A percentile compares a stretch with the other conserved stretches of the same genome.
Evolutionary conservation across 2,888 invertebrate genomes (phyloP).

Genomic region (Dryadula phaetusa): DNA sequence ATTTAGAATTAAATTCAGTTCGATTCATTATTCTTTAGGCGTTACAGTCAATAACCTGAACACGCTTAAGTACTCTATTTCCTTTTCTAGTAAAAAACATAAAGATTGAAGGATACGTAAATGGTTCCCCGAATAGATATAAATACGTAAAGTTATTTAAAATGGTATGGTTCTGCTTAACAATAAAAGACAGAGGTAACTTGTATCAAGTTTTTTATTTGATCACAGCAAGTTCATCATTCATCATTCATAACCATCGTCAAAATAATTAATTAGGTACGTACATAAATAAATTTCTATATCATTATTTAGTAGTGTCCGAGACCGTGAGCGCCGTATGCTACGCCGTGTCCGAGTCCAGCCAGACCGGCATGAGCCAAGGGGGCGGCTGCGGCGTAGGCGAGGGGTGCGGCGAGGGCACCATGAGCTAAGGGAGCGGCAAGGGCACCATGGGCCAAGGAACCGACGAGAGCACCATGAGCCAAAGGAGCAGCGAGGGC

Average conservation of each 20-base stretch:
- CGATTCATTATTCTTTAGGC: not conserved
- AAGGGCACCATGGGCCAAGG: conserved; percentile 30
- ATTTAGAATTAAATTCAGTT: not conserved
- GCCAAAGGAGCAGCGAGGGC: conserved; percentile 46
- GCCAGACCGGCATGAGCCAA: conserved; percentile 60
- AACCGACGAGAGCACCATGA: conserved; percentile 43
- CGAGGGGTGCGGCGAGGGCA: conserved; percentile 42
- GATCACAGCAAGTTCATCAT: conserved; percentile 50
- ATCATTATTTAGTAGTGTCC: conserved; percentile 48
- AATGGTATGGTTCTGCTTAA: not conserved
- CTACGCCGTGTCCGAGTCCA: conserved; percentile 59
- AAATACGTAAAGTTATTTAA: too few relatives aligned
- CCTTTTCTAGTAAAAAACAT: not conserved
- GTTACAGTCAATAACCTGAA: conserved; percentile 4
- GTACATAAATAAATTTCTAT: conserved; percentile 51
- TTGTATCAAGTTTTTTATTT: conserved; percentile 45
- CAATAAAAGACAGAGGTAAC: conserved; percentile 18
- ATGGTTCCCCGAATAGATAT: not conserved
- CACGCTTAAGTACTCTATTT: not conserved
- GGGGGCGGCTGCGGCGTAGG: conserved; percentile 49
- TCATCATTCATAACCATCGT: conserved; percentile 52
- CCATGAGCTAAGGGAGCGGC: conserved; percentile 49
- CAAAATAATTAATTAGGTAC: conserved; percentile 49
- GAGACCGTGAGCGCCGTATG: conserved; percentile 51
- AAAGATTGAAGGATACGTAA: not conserved